Evolutionary conservation across 2,888 invertebrate genomes (phyloP).

Genomic region (Antheraea assamensis): DNA sequence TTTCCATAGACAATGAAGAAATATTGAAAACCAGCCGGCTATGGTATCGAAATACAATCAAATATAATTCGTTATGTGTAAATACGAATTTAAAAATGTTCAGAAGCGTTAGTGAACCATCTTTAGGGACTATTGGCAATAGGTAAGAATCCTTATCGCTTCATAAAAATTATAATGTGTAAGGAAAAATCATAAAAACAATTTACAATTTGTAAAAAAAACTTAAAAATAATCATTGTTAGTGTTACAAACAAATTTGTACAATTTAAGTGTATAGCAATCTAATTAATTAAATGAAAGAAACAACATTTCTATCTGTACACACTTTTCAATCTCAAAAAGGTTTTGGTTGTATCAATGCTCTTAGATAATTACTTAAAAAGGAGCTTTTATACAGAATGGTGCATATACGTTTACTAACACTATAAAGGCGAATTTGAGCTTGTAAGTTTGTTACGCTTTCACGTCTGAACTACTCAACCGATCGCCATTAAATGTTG

Average conservation of each 20-base stretch:
- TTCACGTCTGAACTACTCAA: no score
- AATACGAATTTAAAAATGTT: slow-evolving; percentile 35
- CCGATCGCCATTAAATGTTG: no score
- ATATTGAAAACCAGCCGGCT: slow-evolving; percentile 5
- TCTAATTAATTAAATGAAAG: neutral
- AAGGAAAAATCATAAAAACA: neutral
- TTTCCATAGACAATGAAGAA: neutral
- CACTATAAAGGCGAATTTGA: no score
- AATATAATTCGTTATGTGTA: neutral
- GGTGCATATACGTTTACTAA: neutral
- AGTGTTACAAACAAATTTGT: neutral
- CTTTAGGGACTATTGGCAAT: slow-evolving; percentile 53
- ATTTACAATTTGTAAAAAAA: neutral
- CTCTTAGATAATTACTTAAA: neutral
- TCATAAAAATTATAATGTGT: neutral
- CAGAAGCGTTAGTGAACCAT: slow-evolving; percentile 63
- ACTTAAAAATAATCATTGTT: neutral
- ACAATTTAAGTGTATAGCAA: neutral
- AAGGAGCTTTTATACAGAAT: neutral
- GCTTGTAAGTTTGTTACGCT: no score
- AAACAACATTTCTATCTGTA: neutral
- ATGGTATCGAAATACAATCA: neutral
- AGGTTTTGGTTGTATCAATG: neutral
- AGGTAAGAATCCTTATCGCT: slow-evolving; percentile 37
- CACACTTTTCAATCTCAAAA: neutral